Base-by-base conservation (phyloP, 2,797 vertebrate genomes). In the Psittacula echo region DNA sequence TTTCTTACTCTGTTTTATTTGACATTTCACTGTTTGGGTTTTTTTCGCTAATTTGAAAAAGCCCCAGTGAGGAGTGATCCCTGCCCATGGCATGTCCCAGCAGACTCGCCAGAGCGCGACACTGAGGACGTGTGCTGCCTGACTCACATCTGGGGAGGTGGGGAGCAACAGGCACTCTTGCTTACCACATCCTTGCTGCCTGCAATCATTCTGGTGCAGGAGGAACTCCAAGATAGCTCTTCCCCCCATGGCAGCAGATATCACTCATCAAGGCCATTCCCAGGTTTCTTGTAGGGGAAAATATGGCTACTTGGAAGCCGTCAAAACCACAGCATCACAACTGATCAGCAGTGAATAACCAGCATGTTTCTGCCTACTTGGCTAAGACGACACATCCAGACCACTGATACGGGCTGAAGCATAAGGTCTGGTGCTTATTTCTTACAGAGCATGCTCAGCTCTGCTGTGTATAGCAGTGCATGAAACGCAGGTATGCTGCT, bases 161-260 rank as follows among this genome's bases (percentile, higher is more conserved):
- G 29, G 60, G 24, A 88, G 22, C 1, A 2, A 26, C 26, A 80
- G 37, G 24, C 29, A 13, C 2, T 4, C 17, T 50, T 26, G 16
- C 39, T 65, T 4, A 1, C 39, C 4, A 3, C 32, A 5, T 56
- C 79, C 70, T 27, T 8, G 4, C 73, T 86, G 34, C 39, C 58
- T 1, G 1, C 1, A 1, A 9, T 70, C 6, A 0, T 13, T 14
- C 32, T 41, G 2, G 3, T 0, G 0, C 45, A 60, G 37, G 16
- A 45, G 68, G 51, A 85, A 56, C 26, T 56, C 34, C 2, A 1
- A 47, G 61, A 44, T 11, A 4, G 0, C 50, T 29, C 26, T 41
- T 65, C 26, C 54, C 29, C 37, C 30, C 17, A 3, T 0, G 0
- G 70, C 82, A 77, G 71, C 64, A 90, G 53, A 32, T 20, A n/a